Base-by-base conservation (phyloP, 1,140 invertebrate genomes). In the Ladona fulva region DNA sequence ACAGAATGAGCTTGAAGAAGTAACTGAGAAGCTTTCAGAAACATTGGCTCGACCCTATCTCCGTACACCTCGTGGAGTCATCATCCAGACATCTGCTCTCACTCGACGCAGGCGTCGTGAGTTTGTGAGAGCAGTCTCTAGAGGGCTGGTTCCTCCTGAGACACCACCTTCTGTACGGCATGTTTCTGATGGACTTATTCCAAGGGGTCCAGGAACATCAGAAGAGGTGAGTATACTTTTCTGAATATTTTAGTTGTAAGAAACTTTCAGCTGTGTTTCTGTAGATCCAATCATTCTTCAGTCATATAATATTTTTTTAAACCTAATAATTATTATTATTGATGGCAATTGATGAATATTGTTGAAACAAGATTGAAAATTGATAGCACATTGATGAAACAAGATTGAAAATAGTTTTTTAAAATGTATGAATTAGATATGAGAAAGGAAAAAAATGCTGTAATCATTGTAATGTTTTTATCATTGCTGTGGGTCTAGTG, bases 1-100 rank as follows among this genome's bases (percentile, higher is more conserved):
- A 24, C 82, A 92, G 90, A 90, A 89, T 80, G 91, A 92, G 83
- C 82, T 92, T 75, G 91, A 92, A 83, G 90, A 91, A 80, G 87
- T 88, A 29, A 90, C 89, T 24, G 90, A 92, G 82, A 90, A 89
- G 79, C 82, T 92, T 10, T 90, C 90, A 24, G 89, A 90, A 82
- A 90, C 91, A 87, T 87, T 92, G 19, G 89, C 89, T 59, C 83
- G 90, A 16, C 88, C 90, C 0, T 92, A 91, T 82, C 83, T 92
- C 24, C 86, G 89, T 42, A 91, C 89, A 25, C 90, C 90, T 7
- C 87, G 89, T 74, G 83, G 86, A 75, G 86, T 87, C 66, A 92
- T 92, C 78, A 87, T 91, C 42, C 87, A 90, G 81, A 88, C 89
- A 76, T 89, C 90, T 10, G 83, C 87, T 29, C 82, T 89, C 37